These are phyloP conservation scores for Mareca penelope DNA, from an alignment of 2,797 vertebrate species.

Conservation along the genomic window DNA sequence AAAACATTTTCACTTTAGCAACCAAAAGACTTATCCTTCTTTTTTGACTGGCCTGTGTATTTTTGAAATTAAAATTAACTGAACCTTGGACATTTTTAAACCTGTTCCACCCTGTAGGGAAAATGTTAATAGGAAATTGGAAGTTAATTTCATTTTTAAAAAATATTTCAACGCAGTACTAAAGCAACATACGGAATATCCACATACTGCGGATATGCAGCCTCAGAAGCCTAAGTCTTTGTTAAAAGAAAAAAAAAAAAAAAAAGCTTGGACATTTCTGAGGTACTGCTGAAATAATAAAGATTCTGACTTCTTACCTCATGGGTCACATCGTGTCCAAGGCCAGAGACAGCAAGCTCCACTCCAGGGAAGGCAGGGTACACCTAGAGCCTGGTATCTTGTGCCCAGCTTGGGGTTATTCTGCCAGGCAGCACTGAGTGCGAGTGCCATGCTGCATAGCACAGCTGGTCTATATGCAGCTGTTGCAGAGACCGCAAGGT, in stretches of 20 bases:
- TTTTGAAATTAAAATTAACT: background rate
- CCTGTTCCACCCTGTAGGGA: background rate
- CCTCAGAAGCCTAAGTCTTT: background rate
- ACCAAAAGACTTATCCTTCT: background rate
- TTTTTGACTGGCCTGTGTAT: background rate
- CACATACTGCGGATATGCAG: background rate
- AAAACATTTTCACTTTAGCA: background rate
- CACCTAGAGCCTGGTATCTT: fast-evolving
- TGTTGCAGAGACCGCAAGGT: background rate
- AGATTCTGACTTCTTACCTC: background rate
- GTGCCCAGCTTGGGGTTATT: too few species aligned
- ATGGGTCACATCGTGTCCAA: background rate
- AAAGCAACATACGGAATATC: background rate
- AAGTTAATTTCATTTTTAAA: background rate
- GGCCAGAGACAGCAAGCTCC: background rate
- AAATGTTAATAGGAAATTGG: background rate
- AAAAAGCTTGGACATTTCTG: background rate
- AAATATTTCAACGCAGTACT: background rate
- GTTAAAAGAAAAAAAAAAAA: background rate
- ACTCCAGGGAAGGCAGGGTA: background rate
- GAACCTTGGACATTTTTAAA: background rate
- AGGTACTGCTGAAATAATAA: background rate
- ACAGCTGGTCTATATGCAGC: background rate
- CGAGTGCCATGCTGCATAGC: fast-evolving
- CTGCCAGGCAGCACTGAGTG: background rate